Evolutionary conservation across 2,113 vertebrate genomes (phyloP).

Genomic region (Bostrychus sinensis): DNA sequence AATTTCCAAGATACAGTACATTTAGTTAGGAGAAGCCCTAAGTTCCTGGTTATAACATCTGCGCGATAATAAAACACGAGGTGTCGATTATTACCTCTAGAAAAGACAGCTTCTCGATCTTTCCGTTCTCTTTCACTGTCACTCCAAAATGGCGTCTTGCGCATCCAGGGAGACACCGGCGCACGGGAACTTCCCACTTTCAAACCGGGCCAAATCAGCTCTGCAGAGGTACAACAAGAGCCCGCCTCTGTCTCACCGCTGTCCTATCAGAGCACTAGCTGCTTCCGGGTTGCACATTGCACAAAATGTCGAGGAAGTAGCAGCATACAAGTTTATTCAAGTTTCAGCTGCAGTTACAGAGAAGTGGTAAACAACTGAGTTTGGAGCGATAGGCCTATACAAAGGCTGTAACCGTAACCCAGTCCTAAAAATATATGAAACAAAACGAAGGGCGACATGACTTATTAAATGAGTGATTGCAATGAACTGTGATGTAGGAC

Average conservation of each 20-base stretch:
- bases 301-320: slow-evolving; percentile 77
- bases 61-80: background rate
- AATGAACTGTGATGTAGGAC: background rate
- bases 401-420: background rate
- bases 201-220: slow-evolving; percentile 58
- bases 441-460: background rate
- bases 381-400: background rate
- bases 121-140: slow-evolving; percentile 72
- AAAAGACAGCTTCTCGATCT: slow-evolving; percentile 71
- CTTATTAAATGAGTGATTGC: background rate
- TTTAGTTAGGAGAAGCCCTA: background rate
- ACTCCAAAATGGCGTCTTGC: slow-evolving; percentile 83
- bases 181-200: slow-evolving; percentile 58
- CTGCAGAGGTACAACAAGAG: background rate
- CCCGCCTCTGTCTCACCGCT: background rate
- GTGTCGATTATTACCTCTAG: slow-evolving; percentile 62
- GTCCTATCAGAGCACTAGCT: slow-evolving; percentile 41
- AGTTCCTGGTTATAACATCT: background rate
- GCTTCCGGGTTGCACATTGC: slow-evolving; percentile 10
- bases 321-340: slow-evolving; percentile 46
- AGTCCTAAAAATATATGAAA: background rate
- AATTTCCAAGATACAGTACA: background rate
- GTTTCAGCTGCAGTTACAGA: slow-evolving; percentile 21
- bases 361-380: background rate
- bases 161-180: slow-evolving; percentile 76